Percentiles rank a stretch among this genome's conserved stretches.
Conservation (phyloP, 2,797 vertebrate species). For the Bradypus variegatus region DNA sequence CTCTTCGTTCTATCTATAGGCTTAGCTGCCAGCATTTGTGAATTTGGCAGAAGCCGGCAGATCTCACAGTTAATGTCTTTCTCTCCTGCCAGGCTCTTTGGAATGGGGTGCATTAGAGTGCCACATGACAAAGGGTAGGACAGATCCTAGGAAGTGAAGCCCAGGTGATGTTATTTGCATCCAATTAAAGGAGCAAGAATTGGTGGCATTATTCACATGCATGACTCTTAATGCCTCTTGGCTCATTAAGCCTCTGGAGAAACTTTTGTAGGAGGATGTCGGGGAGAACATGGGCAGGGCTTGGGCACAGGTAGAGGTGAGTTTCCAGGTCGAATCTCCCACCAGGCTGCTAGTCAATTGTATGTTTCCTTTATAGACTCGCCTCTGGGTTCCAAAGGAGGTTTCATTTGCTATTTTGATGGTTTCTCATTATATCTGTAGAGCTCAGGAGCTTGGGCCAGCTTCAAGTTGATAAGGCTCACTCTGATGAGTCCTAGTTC, state of each 20-base stretch:
- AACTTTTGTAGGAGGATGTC: neutral
- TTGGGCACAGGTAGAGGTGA: neutral
- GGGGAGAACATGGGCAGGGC: neutral
- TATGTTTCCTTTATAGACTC: constrained; percentile 38
- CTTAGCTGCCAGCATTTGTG: constrained; percentile 68
- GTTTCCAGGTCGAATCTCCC: neutral
- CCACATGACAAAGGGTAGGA: constrained; percentile 63
- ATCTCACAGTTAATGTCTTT: constrained; percentile 70
- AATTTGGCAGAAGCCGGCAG: constrained; percentile 73
- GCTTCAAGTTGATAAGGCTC: neutral
- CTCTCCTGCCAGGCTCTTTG: constrained; percentile 72
- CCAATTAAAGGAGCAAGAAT: constrained; percentile 53
- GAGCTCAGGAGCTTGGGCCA: neutral
- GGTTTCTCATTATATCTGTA: neutral
- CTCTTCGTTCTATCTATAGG: constrained; percentile 72
- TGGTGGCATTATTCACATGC: neutral
- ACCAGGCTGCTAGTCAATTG: neutral
- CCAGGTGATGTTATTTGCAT: constrained; percentile 61
- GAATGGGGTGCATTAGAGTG: constrained; percentile 61
- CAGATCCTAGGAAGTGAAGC: constrained; percentile 35
- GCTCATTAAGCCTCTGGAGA: constrained; percentile 34
- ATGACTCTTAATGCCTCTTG: neutral
- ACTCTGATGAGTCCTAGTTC: neutral
- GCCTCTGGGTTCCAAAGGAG: neutral
- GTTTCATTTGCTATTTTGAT: neutral